These are phyloP conservation scores for Eupeodes luniger DNA, from an alignment of 2,888 invertebrate genomes.

Conservation along the genomic window DNA sequence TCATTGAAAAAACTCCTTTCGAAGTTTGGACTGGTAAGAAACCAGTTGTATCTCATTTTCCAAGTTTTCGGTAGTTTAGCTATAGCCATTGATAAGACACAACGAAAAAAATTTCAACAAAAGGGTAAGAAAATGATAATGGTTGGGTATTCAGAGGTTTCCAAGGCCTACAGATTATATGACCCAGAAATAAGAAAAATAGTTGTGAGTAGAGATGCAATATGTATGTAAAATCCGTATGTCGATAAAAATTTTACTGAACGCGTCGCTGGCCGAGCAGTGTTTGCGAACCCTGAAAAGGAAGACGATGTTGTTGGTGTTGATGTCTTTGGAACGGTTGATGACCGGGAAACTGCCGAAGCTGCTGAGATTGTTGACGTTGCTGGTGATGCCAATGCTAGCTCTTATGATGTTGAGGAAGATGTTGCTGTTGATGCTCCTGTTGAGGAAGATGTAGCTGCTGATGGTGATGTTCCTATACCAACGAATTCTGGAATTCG, in stretches of 20 bases:
- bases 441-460: too few species aligned
- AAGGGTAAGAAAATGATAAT: too few species aligned
- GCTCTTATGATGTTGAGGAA: not conserved
- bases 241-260: not conserved
- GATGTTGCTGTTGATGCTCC: not conserved
- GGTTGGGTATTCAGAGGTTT: too few species aligned
- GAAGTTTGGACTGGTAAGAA: too few species aligned
- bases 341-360: not conserved
- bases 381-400: not conserved
- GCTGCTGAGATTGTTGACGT: not conserved
- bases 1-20: too few species aligned
- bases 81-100: too few species aligned
- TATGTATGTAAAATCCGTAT: slow-evolving; percentile 14
- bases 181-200: slow-evolving; percentile 28
- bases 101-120: too few species aligned
- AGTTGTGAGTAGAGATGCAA: slow-evolving; percentile 43
- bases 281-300: not conserved
- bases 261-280: not conserved
- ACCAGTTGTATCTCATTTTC: too few species aligned
- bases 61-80: too few species aligned
- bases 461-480: not conserved
- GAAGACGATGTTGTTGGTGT: not conserved
- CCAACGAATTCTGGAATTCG: not conserved
- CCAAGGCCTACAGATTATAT: slow-evolving; percentile 15
- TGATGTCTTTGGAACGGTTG: not conserved